Evolutionary conservation across 2,888 invertebrate species (phyloP), one percentile per base, ranked within the genome.

Genomic region (Anoncus sp.): DNA sequence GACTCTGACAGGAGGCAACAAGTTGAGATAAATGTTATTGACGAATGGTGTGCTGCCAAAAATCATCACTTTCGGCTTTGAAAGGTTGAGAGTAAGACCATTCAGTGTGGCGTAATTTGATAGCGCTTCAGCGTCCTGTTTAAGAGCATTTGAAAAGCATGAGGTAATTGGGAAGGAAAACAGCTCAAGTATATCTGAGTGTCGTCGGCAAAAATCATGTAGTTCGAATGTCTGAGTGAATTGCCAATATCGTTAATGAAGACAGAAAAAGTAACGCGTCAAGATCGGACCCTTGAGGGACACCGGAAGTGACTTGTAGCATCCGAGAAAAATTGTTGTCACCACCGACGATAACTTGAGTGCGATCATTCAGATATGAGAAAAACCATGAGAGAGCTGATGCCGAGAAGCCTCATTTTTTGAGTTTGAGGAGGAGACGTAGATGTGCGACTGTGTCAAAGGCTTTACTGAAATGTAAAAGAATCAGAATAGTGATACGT

Each of bases 391-490:
- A 3, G n/a, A 53, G 24, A 53, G n/a, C 51, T 12, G 24, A 5
- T 3, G 22, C 51, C 2, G 22, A 2, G 3, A 72, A 63, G 5
- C 62, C 62, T 1, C 49, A 2, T 2, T 22, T 9, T 22, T 14
- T 31, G 7, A 73, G 7, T 20, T 73, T 66, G 7, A 16, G 5
- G 1, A 66, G 45, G 4, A 75, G 18, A 0, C 16, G 24, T 7
- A 16, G 7, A 38, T 63, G 57, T 12, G 31, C 5, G 1, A 76
- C 57, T 1, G 65, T 69, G 31, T 76, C 70, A 20, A 76, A 71
- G 1, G 71, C 76, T 40, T 76, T 76, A 22, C 49, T 57, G 16
- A 76, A 65, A 18, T 80, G 67, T 2, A 73, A 73, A 20, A 79
- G 43, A 1, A 76, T 38, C 2, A 57, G n/a, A 0, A 67, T 35